Percentiles rank a stretch among this genome's conserved stretches.
phyloP scores from a whole-genome alignment of 2,113 vertebrate species.

The Todiramphus saurophagus region DNA sequence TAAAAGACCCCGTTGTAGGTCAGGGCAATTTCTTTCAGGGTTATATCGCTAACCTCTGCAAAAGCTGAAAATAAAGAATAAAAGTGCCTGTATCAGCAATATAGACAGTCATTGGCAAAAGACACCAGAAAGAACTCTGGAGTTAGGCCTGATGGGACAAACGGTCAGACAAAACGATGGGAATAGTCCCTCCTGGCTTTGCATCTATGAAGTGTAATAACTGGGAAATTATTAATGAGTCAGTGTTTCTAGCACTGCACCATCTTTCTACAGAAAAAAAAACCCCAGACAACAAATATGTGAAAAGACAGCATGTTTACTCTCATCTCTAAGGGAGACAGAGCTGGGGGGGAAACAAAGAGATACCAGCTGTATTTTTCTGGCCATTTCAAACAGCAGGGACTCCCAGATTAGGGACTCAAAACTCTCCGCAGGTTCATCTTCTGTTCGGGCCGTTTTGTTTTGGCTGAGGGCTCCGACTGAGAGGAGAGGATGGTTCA shows the following conservation, averaged over 20 bases:
- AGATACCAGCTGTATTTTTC: background rate
- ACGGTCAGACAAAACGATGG: rapidly evolving
- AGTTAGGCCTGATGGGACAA: background rate
- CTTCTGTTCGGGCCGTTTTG: background rate
- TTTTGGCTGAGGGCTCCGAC: background rate
- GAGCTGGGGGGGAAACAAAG: background rate
- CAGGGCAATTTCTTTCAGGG: background rate
- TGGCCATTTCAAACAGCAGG: background rate
- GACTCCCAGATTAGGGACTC: background rate
- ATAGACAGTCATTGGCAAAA: background rate
- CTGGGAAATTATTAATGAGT: background rate
- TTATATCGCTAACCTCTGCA: conserved; percentile 42
- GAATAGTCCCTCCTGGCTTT: background rate
- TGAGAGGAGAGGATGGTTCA: background rate
- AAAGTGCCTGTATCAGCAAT: background rate
- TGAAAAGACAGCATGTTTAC: background rate
- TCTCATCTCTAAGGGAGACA: background rate
- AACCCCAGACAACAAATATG: too few species aligned
- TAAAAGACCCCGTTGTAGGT: background rate
- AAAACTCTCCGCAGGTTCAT: background rate
- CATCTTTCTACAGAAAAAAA: background rate
- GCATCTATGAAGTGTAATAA: background rate
- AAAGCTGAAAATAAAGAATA: conserved; percentile 13
- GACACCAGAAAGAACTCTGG: background rate
- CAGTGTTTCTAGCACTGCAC: background rate